A percentile compares a stretch with the other conserved stretches of the same genome.
Evolutionary conservation across 92 coral and sea anemone species (phyloP).

Genomic region (Palythoa heliodiscus): DNA sequence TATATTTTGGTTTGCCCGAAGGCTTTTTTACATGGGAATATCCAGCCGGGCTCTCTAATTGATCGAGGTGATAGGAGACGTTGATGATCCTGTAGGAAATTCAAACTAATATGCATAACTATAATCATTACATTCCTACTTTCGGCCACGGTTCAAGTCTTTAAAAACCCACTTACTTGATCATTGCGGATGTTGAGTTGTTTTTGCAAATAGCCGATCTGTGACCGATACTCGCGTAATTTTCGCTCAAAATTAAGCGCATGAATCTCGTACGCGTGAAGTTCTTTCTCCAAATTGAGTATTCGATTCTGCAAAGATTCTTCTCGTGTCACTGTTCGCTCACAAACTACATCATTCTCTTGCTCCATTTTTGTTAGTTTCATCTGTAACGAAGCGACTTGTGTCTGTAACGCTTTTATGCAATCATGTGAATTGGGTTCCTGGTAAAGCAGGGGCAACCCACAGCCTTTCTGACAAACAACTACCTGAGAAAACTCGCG

Average conservation of each 20-base stretch:
- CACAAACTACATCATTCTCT: constrained; percentile 88
- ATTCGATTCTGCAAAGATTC: constrained; percentile 92
- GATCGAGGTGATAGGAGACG: constrained; percentile 66
- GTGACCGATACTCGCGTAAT: constrained; percentile 92
- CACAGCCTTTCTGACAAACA: constrained; percentile 97
- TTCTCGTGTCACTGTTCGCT: constrained; percentile 86
- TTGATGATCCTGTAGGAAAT: constrained; percentile 60
- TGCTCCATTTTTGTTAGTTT: constrained; percentile 91
- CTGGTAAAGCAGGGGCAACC: constrained; percentile 83
- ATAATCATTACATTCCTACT: constrained; percentile 51
- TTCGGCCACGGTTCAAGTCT: constrained; percentile 43
- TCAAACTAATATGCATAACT: constrained; percentile 44
- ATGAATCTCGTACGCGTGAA: constrained; percentile 90
- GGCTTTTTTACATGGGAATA: constrained; percentile 44
- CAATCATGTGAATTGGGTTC: constrained; percentile 86
- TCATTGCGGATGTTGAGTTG: constrained; percentile 78
- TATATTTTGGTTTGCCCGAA: constrained; percentile 48
- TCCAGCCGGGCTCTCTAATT: constrained; percentile 61
- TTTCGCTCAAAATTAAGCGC: constrained; percentile 94
- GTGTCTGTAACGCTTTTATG: constrained; percentile 89
- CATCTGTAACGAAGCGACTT: constrained; percentile 93
- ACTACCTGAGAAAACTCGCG: constrained; percentile 81
- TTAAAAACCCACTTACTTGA: constrained; percentile 77
- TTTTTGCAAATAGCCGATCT: constrained; percentile 82
- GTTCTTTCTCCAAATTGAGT: constrained; percentile 93